Evolutionary conservation across 2,888 invertebrate species (phyloP), one percentile per base, ranked within the genome.

Genomic region (Osedax fenrisi): DNA sequence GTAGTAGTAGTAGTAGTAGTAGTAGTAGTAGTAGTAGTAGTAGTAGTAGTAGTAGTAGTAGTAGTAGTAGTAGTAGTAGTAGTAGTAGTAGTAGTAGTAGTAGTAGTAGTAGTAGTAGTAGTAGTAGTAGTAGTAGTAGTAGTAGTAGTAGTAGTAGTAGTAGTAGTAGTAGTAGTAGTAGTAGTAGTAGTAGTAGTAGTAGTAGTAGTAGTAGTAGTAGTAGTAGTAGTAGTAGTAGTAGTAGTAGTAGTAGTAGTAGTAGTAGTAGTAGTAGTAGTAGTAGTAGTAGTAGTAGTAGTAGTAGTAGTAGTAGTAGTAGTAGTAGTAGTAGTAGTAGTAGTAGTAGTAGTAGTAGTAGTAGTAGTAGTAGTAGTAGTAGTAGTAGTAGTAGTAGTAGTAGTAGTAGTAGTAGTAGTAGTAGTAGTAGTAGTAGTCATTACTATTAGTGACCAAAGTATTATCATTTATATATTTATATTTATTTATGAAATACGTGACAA

Each of bases 51-150:
- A 73, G n/a, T 73, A 66, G 62, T 73, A 61, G 26, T 66, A 24
- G 62, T 24, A 67, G 13, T 2, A 24, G 26, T 66, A 67, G 26
- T 66, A 3, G 26, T 25, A 67, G 25, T 68, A 62, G 61, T 25
- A 62, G 0, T 25, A 66, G 62, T 69, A 73, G 62, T 21, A 56
- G 27, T 72, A 27, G 56, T 22, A 72, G 72, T 62, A 72, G 72
- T 2, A 72, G 64, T 64, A 67, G 72, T 66, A 67, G 72, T 66
- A 67, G 72, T 72, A 21, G 72, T 66, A 64, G 62, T 22, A 64
- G 62, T 72, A 62, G 72, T 66, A 72, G 72, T 26, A 62, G 72
- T 64, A 66, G 72, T 66, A 72, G 72, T 23, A 72, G 72, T 64
- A 66, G 41, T 27, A 26, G 62, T 23, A 72, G 72, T 72, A 64